A percentile compares a stretch with the other conserved stretches of the same genome.
These are phyloP conservation scores for Scopus umbretta DNA, from an alignment of 2,113 vertebrate genomes.

Conservation along the genomic window DNA sequence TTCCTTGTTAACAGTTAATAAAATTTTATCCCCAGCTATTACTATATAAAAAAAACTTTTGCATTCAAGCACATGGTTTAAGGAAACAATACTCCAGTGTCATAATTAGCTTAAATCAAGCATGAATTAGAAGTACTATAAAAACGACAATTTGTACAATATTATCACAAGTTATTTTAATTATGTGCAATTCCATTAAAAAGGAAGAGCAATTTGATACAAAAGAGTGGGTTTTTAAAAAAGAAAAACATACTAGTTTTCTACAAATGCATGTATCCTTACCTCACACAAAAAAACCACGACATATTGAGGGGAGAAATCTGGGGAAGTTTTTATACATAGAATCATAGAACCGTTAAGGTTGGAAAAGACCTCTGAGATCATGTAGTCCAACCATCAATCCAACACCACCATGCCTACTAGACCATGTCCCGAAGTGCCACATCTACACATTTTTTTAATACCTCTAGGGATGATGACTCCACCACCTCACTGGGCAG, in stretches of 20 bases:
- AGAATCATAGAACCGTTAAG: too few species aligned
- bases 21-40: slow-evolving; percentile 47
- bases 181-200: background rate
- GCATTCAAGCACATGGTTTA: background rate
- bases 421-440: too few species aligned
- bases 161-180: background rate
- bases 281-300: background rate
- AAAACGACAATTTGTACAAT: background rate
- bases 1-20: slow-evolving; percentile 52
- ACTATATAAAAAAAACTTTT: slow-evolving; percentile 32
- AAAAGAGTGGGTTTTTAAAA: background rate
- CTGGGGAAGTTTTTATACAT: background rate
- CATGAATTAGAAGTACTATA: background rate
- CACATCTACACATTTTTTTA: too few species aligned
- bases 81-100: slow-evolving; percentile 24
- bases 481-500: too few species aligned
- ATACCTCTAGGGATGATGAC: too few species aligned
- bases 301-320: background rate
- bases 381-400: too few species aligned
- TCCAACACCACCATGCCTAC: too few species aligned
- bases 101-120: slow-evolving; percentile 20
- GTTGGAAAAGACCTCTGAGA: too few species aligned
- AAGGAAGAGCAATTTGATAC: background rate
- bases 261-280: background rate
- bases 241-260: background rate